These are phyloP conservation scores for Lacanobia oleracea DNA, from an alignment of 2,888 invertebrate genomes.

Conservation along the genomic window DNA sequence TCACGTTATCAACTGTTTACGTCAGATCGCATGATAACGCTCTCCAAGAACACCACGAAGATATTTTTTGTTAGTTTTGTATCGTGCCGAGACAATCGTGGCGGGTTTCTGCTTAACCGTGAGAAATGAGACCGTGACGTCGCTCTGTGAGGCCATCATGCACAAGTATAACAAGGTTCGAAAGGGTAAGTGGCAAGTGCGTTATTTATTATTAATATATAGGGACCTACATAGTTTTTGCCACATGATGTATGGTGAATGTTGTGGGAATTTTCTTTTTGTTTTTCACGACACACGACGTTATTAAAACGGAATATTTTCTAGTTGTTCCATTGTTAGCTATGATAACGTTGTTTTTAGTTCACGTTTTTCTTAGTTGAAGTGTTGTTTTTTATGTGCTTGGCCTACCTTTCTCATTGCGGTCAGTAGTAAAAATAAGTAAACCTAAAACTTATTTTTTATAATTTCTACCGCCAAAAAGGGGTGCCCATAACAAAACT, in stretches of 20 bases:
- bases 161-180: conserved; percentile 73
- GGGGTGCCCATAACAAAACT: conserved; percentile 22
- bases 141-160: conserved; percentile 68
- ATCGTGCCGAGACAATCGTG: conserved; percentile 70
- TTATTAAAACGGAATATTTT: neutral
- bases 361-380: neutral
- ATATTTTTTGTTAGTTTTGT: conserved; percentile 74
- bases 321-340: neutral
- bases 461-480: neutral
- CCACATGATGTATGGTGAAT: neutral
- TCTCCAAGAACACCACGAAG: conserved; percentile 63
- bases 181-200: conserved; percentile 70
- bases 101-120: conserved; percentile 66
- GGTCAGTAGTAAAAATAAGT: no score
- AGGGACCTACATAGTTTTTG: neutral
- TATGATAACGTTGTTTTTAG: conserved; percentile 16
- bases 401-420: no score
- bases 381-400: neutral
- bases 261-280: neutral
- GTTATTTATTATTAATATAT: conserved; percentile 1
- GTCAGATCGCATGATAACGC: conserved; percentile 68
- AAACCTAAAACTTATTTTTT: no score
- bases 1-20: conserved; percentile 62
- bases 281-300: neutral
- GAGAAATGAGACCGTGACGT: conserved; percentile 73